Conservation (phyloP, 2,113 vertebrate species). For the Apistogramma diplotaenia region DNA sequence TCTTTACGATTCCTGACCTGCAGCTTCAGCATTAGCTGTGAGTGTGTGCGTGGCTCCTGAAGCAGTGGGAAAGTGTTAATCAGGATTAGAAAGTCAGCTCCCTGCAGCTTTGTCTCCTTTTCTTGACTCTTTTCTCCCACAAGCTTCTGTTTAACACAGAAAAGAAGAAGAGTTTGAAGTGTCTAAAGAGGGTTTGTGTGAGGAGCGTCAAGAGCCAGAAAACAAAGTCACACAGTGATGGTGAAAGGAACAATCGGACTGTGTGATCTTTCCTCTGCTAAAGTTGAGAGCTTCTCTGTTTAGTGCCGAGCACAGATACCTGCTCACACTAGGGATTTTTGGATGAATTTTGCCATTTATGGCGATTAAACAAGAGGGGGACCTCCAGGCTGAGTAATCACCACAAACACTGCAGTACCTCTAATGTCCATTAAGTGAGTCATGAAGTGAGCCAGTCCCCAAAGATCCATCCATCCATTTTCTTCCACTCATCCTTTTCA, state of each 20-base stretch:
- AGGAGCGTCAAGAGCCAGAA: not conserved
- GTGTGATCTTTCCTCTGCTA: not conserved
- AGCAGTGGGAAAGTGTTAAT: not conserved
- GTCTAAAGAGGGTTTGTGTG: not conserved
- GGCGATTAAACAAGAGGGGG: not conserved
- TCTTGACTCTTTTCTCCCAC: not conserved
- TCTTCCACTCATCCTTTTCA: no score
- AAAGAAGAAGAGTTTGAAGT: not conserved
- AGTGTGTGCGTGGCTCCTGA: not conserved
- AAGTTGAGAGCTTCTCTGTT: not conserved
- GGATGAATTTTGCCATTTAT: not conserved
- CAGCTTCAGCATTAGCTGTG: not conserved
- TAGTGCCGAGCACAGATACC: not conserved
- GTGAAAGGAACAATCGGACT: not conserved
- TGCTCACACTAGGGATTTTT: no score
- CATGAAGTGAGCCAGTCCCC: not conserved
- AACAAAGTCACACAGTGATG: not conserved
- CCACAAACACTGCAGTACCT: not conserved
- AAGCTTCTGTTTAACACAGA: not conserved
- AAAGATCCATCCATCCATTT: no score
- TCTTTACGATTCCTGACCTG: not conserved
- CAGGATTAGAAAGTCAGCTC: not conserved
- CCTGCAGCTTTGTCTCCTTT: not conserved
- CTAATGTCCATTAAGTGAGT: not conserved
- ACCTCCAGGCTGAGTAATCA: not conserved